Conservation (phyloP, 2,888 invertebrate genomes). For the Choreutis nemorana region DNA sequence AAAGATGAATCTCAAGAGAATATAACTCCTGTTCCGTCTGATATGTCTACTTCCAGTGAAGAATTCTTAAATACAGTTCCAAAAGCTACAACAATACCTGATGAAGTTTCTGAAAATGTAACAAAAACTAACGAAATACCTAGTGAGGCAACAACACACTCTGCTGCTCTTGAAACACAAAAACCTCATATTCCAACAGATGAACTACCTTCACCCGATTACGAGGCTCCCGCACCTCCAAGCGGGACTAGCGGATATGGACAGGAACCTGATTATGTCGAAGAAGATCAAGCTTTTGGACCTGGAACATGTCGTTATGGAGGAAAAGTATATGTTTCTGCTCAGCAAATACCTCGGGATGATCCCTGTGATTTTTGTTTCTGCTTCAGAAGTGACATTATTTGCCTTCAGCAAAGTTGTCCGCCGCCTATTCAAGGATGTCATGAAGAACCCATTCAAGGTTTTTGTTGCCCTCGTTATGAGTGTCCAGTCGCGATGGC, state of each 20-base stretch:
- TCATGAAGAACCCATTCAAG: slow-evolving; percentile 90
- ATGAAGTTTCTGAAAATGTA: slow-evolving; percentile 19
- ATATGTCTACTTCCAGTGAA: too few species aligned
- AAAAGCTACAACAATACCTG: slow-evolving; percentile 12
- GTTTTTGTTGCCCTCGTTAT: slow-evolving; percentile 94
- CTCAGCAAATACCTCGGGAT: slow-evolving; percentile 93
- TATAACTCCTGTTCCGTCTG: too few species aligned
- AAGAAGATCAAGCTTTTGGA: slow-evolving; percentile 82
- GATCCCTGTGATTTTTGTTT: slow-evolving; percentile 97
- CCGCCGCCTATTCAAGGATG: slow-evolving; percentile 93
- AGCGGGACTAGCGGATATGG: slow-evolving; percentile 51
- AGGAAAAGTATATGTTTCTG: slow-evolving; percentile 91
- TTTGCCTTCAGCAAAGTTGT: slow-evolving; percentile 94
- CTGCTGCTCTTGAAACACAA: slow-evolving; percentile 25
- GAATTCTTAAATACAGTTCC: too few species aligned
- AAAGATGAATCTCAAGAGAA: too few species aligned
- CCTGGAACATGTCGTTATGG: slow-evolving; percentile 93
- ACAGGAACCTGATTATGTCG: slow-evolving; percentile 73
- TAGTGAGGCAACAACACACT: slow-evolving; percentile 13
- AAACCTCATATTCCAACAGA: slow-evolving; percentile 35
- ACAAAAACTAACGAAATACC: slow-evolving; percentile 28
- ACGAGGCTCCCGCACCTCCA: slow-evolving; percentile 37
- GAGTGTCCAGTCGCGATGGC: slow-evolving; percentile 93
- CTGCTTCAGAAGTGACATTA: slow-evolving; percentile 96
- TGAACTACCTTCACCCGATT: slow-evolving; percentile 35